Conservation (phyloP, 92 coral and sea anemone genomes). For the Galaxea fascicularis region DNA sequence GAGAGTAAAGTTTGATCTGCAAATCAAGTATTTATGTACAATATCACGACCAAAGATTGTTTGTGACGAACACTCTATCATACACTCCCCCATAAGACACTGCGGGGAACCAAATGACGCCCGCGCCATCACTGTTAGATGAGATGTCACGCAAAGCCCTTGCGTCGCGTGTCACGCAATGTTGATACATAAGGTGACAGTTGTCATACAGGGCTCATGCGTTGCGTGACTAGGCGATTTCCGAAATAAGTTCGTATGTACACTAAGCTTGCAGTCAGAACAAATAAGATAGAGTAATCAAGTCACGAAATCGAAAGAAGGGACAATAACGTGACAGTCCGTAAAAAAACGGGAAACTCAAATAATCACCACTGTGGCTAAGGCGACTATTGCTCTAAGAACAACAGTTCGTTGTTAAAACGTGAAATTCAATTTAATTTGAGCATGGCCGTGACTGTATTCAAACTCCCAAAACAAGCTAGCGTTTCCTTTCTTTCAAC, state of each 20-base stretch:
- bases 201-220: neutral
- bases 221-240: neutral
- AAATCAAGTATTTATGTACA: neutral
- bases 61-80: neutral
- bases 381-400: no score
- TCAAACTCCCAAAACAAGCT: no score
- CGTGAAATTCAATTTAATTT: no score
- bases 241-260: neutral
- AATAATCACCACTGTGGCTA: no score
- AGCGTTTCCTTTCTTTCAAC: no score
- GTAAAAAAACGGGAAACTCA: neutral
- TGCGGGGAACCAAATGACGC: constrained; percentile 36
- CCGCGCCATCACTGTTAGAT: constrained; percentile 26
- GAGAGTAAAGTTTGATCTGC: neutral
- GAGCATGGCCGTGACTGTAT: no score
- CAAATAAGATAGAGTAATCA: neutral
- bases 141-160: neutral
- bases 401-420: no score
- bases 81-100: neutral
- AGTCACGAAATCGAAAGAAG: neutral
- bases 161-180: neutral
- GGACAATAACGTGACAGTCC: neutral
- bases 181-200: neutral
- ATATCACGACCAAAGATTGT: neutral
- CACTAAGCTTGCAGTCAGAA: neutral